phyloP scores from a whole-genome alignment of 2,888 invertebrate genomes.

The Drosophila niveifrons region DNA sequence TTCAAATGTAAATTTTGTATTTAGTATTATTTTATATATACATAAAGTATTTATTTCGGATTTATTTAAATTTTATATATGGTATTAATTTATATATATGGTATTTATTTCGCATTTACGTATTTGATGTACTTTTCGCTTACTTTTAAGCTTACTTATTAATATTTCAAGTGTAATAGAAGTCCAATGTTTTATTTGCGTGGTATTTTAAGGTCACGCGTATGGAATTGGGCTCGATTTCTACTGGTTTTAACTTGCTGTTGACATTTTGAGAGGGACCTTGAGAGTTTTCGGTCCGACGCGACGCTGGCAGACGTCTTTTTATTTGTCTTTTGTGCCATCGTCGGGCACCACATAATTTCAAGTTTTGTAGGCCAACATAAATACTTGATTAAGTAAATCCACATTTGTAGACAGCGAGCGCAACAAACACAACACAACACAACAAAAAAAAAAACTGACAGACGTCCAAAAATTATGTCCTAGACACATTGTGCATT shows the following conservation, averaged over 20 bases:
- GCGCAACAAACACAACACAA: no score
- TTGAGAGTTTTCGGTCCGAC: constrained; percentile 13
- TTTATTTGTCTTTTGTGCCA: constrained; percentile 47
- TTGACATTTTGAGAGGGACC: constrained; percentile 25
- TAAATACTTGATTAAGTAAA: constrained; percentile 68
- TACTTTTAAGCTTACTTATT: no score
- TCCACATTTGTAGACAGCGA: constrained; percentile 58
- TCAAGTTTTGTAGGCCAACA: constrained; percentile 61
- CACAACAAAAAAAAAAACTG: no score
- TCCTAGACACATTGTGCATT: constrained; percentile 1
- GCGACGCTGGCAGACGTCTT: constrained; percentile 13
- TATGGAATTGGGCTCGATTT: constrained; percentile 6
- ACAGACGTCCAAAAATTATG: constrained; percentile 29
- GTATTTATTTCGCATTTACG: no score
- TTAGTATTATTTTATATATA: no score
- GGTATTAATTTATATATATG: no score
- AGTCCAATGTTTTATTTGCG: background rate
- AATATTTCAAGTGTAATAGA: background rate
- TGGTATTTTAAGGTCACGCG: background rate
- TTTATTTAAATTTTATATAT: no score
- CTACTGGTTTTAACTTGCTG: constrained; percentile 33
- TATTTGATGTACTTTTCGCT: no score
- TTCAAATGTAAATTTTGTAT: no score
- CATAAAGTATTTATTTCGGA: no score
- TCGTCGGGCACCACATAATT: constrained; percentile 39